These are phyloP conservation scores for Nomada fabriciana DNA, from an alignment of 2,888 invertebrate genomes.

Conservation along the genomic window DNA sequence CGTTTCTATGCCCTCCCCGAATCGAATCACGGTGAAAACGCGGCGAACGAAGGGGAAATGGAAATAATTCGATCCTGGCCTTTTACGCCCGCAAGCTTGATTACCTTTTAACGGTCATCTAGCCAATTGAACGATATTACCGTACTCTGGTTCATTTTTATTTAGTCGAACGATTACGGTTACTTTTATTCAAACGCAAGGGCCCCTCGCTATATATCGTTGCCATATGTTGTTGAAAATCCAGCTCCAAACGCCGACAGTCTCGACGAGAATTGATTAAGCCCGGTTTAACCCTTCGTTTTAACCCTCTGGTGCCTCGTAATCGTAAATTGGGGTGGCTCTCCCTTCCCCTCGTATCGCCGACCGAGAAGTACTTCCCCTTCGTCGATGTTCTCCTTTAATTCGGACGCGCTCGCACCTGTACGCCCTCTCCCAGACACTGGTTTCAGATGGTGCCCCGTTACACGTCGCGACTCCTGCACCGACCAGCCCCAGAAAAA, in stretches of 20 bases:
- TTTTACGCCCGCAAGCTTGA: constrained; percentile 1
- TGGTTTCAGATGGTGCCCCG: constrained; percentile 6
- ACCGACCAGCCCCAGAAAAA: not conserved
- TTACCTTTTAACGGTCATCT: constrained; percentile 2
- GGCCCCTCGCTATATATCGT: not conserved
- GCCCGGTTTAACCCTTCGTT: constrained; percentile 73
- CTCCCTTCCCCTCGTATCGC: constrained; percentile 44
- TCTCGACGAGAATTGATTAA: constrained; percentile 74
- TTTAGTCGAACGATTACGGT: not conserved
- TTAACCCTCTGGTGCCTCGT: constrained; percentile 69
- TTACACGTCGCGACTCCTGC: constrained; percentile 16
- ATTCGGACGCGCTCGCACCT: constrained; percentile 37
- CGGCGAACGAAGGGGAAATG: constrained; percentile 27
- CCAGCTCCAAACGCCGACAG: constrained; percentile 26
- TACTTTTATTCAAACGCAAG: not conserved
- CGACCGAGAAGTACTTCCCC: constrained; percentile 47
- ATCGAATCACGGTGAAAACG: constrained; percentile 44
- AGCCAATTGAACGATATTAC: not conserved
- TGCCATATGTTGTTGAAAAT: constrained; percentile 22
- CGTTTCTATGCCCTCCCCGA: constrained; percentile 12
- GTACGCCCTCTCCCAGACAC: constrained; percentile 22
- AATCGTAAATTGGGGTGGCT: constrained; percentile 75
- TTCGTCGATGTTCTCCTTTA: constrained; percentile 41
- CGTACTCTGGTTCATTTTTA: not conserved
- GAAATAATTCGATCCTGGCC: constrained; percentile 14